Base-by-base conservation (phyloP, 1,140 invertebrate species). In the Leucophenga varia region DNA sequence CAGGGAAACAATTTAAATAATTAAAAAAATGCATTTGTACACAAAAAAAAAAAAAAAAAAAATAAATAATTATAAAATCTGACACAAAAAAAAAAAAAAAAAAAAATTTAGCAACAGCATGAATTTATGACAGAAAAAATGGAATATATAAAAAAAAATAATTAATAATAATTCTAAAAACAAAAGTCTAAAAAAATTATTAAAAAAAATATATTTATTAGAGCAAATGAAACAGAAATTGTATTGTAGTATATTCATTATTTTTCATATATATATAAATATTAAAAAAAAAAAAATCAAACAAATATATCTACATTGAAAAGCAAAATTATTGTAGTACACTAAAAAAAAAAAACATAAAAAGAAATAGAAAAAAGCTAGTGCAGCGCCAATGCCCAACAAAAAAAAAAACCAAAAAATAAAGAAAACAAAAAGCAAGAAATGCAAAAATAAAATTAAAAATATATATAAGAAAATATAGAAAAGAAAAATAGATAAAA, bases 61-160 rank as follows among this genome's bases (percentile, higher is more conserved):
- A 43, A 34, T 20, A 34, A 35, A 9, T 22, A 42, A 13, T 25
- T 22, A 42, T 14, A 25, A 14, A 58, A 42, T 50, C 44, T 34
- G 39, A 39, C 42, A 47, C 40, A 42, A 57, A 51, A 41, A 44
- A 59, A 20, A 63, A 64, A 58, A 60, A 34, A 61, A 69, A 70
- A 70, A 53, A 65, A 70, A 70, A 70, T 65, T 64, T 65, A 70
- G 65, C 65, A 70, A 63, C 65, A 64, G 61, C 64, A 68, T 40
- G 64, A 69, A 69, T 69, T 68, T 70, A 70, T 70, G 61, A 65
- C 58, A n/a, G n/a, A n/a, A n/a, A n/a, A n/a, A n/a, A n/a, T n/a
- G n/a, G n/a, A n/a, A 64, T 65, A 65, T 65, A 69, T 64, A 61
- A 70, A 59, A 55, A 52, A 55, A 47, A 34, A 54, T 52, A 53